Evolutionary conservation across 2,888 invertebrate species (phyloP).

Genomic region (Hedya salicella): DNA sequence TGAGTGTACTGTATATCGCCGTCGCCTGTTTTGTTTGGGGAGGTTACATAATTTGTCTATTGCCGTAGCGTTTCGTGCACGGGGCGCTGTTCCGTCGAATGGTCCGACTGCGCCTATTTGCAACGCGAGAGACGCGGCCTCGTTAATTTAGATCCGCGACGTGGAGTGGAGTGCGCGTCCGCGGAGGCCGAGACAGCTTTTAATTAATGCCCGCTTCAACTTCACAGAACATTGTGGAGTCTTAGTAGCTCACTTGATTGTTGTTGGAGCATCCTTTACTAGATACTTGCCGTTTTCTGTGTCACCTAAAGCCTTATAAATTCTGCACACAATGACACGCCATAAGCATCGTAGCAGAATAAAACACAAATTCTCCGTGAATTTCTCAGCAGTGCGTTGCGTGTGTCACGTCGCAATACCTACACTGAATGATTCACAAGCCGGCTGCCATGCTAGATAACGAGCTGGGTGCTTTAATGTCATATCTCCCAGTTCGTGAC

Average conservation of each 20-base stretch:
- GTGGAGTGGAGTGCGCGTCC: slow-evolving; percentile 17
- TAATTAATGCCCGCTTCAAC: slow-evolving; percentile 39
- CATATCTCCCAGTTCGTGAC: no score
- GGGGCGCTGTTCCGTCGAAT: slow-evolving; percentile 14
- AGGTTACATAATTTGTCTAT: slow-evolving; percentile 49
- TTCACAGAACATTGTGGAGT: slow-evolving; percentile 34
- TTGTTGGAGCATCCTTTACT: slow-evolving; percentile 31
- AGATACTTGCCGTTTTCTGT: slow-evolving; percentile 28
- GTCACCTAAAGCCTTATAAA: slow-evolving; percentile 21
- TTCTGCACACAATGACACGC: slow-evolving; percentile 6
- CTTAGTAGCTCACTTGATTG: slow-evolving; percentile 39
- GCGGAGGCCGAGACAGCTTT: slow-evolving; percentile 26
- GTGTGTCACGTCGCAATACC: background rate
- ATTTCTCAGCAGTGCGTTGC: slow-evolving; percentile 4
- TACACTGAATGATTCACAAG: no score
- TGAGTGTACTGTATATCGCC: background rate
- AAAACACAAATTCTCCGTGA: slow-evolving; percentile 2
- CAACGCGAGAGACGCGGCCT: slow-evolving; percentile 15
- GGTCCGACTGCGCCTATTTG: slow-evolving; percentile 9
- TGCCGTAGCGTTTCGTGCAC: slow-evolving; percentile 8
- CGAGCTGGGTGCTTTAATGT: no score
- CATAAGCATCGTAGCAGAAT: slow-evolving; percentile 4
- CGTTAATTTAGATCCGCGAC: slow-evolving; percentile 23
- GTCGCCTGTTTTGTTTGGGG: slow-evolving; percentile 47
- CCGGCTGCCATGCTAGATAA: no score